phyloP scores from a whole-genome alignment of 2,888 invertebrate genomes.

The Zele albiditarsus region DNA sequence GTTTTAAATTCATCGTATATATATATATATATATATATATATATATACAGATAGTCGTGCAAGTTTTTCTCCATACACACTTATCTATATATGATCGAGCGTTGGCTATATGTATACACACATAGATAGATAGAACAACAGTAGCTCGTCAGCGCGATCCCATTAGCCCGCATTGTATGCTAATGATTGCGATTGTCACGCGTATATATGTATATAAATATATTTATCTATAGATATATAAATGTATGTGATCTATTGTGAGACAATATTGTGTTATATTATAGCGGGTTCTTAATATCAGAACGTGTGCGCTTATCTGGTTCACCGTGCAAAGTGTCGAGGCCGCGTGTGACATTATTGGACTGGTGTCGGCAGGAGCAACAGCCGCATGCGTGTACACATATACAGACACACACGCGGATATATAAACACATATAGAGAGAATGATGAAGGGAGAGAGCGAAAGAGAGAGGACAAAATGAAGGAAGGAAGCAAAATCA shows the following conservation, averaged over 20 bases:
- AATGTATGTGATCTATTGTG: conserved; percentile 58
- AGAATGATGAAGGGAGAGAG: background rate
- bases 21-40: background rate
- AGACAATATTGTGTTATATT: conserved; percentile 62
- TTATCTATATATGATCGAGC: conserved; percentile 1
- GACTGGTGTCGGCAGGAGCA: conserved; percentile 16
- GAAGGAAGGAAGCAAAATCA: background rate
- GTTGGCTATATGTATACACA: background rate
- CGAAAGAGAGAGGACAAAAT: background rate
- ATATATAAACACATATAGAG: too few species aligned
- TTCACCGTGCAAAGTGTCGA: conserved; percentile 10
- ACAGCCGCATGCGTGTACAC: background rate
- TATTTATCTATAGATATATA: background rate
- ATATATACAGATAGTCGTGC: background rate
- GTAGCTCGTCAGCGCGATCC: conserved; percentile 67
- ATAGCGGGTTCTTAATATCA: conserved; percentile 54
- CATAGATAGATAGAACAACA: conserved; percentile 44
- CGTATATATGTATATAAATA: conserved; percentile 24
- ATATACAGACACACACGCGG: background rate
- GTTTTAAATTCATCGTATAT: background rate
- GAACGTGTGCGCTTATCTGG: conserved; percentile 12
- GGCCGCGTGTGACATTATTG: conserved; percentile 33
- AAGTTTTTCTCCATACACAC: background rate
- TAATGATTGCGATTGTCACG: conserved; percentile 66
- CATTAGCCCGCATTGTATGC: conserved; percentile 69